Evolutionary conservation across 2,113 vertebrate species (phyloP).

Genomic region (Gavia stellata): DNA sequence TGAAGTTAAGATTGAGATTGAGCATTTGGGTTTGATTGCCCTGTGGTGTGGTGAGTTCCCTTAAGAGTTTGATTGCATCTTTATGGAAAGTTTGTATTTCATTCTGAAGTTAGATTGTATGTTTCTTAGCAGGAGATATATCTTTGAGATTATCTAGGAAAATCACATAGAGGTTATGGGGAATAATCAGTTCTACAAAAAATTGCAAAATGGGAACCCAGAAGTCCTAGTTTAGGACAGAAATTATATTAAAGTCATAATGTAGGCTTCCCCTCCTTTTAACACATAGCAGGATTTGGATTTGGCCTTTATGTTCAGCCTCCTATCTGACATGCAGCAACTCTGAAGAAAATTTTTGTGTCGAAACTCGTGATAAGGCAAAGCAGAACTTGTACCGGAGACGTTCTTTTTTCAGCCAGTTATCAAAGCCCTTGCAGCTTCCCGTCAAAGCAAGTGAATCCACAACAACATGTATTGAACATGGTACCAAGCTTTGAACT

Average conservation of each 20-base stretch:
- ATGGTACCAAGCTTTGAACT: background rate
- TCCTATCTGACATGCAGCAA: background rate
- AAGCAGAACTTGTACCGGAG: background rate
- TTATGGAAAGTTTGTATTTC: background rate
- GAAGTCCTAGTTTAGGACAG: background rate
- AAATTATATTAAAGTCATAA: background rate
- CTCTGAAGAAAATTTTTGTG: background rate
- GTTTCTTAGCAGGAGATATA: background rate
- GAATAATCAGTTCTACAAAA: background rate
- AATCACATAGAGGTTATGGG: background rate
- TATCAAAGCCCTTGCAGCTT: background rate
- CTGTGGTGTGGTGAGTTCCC: background rate
- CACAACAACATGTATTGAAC: background rate
- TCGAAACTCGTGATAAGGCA: background rate
- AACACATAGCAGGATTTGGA: background rate
- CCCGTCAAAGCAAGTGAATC: background rate
- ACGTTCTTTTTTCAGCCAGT: background rate
- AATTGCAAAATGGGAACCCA: background rate
- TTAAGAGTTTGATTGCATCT: background rate
- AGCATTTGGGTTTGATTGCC: background rate
- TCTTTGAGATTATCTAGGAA: background rate
- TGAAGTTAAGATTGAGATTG: background rate
- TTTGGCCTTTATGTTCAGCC: background rate
- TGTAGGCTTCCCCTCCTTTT: background rate
- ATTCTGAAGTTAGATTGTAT: background rate